Percentiles rank a stretch among this genome's conserved stretches.
phyloP scores from a whole-genome alignment of 1,140 invertebrate genomes.

The Cotesia typhae region DNA sequence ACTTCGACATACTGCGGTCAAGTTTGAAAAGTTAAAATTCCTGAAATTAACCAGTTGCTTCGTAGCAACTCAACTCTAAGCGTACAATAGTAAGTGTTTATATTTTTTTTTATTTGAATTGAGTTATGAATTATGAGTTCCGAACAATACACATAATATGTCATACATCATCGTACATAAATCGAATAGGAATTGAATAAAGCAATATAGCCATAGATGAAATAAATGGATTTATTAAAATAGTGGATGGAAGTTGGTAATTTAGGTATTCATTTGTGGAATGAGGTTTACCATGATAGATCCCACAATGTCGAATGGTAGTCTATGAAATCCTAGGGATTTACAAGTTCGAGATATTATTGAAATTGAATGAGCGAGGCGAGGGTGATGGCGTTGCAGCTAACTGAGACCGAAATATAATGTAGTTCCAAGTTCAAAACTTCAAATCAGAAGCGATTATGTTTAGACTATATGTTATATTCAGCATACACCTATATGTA shows the following conservation, averaged over 20 bases:
- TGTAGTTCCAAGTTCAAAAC: background rate
- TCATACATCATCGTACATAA: too few species aligned
- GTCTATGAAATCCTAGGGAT: constrained; percentile 3
- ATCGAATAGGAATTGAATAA: too few species aligned
- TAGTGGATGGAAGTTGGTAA: constrained; percentile 7
- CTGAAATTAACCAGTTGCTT: too few species aligned
- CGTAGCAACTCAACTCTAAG: too few species aligned
- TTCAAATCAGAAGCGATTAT: background rate
- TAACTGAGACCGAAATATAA: background rate
- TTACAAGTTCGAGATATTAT: constrained; percentile 15
- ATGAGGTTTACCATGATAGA: constrained; percentile 8
- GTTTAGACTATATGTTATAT: background rate
- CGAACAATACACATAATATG: too few species aligned
- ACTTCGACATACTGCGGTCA: too few species aligned
- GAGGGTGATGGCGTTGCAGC: background rate
- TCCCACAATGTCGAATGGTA: constrained; percentile 11
- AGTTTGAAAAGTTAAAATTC: too few species aligned
- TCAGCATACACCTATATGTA: background rate
- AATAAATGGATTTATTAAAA: constrained; percentile 1
- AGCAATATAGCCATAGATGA: too few species aligned
- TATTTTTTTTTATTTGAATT: too few species aligned
- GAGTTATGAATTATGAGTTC: too few species aligned
- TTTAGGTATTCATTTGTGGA: constrained; percentile 1
- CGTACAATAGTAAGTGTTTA: too few species aligned
- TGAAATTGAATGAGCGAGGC: background rate